Evolutionary conservation across 2,113 vertebrate genomes (phyloP).

Genomic region (Pongo abelii): DNA sequence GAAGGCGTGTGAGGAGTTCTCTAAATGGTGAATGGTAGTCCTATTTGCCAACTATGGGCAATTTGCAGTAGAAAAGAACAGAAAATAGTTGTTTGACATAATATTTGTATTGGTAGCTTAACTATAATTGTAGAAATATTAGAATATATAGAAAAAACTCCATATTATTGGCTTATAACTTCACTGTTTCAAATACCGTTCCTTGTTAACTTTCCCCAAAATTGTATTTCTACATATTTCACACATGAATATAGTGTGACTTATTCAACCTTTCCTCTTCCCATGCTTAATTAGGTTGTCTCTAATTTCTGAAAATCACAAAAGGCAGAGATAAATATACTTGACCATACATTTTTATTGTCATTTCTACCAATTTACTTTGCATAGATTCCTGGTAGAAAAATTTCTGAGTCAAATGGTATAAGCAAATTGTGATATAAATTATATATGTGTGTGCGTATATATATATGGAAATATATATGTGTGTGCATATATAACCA

Average conservation of each 20-base stretch:
- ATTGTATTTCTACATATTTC: background rate
- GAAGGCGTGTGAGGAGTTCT: background rate
- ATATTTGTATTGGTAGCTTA: conserved; percentile 16
- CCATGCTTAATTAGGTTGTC: background rate
- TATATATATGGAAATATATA: background rate
- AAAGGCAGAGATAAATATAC: background rate
- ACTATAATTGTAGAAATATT: background rate
- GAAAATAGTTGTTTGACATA: conserved; percentile 30
- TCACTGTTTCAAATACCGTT: background rate
- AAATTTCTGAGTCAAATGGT: background rate
- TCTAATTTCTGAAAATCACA: conserved; percentile 16
- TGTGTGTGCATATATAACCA: background rate
- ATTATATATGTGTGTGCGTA: background rate
- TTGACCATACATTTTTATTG: background rate
- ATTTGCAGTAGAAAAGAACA: background rate
- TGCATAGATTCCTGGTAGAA: background rate
- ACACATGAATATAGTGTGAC: background rate
- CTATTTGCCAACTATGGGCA: background rate
- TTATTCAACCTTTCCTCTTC: background rate
- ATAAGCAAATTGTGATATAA: background rate
- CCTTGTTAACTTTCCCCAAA: background rate
- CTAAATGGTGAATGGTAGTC: conserved; percentile 1
- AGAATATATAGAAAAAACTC: background rate
- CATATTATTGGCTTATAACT: background rate
- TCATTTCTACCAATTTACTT: background rate